These are phyloP conservation scores for Helicoverpa zea DNA, from an alignment of 1,140 invertebrate genomes.

Conservation along the genomic window DNA sequence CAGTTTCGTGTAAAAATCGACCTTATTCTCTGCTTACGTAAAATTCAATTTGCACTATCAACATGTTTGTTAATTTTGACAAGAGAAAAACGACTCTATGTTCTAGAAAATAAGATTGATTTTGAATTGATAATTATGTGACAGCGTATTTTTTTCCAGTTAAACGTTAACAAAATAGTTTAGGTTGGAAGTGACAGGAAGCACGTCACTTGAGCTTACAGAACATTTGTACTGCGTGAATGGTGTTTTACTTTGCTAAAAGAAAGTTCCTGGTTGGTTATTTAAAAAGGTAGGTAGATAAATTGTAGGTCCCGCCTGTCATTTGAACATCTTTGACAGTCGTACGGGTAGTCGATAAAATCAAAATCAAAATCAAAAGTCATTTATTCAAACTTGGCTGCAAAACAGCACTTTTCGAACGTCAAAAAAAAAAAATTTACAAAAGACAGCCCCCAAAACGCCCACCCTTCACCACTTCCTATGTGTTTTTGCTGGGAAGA, in stretches of 20 bases:
- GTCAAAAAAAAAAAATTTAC: too few relatives aligned
- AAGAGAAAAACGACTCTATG: not conserved
- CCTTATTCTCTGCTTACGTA: slow-evolving; percentile 16
- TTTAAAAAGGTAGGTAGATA: too few relatives aligned
- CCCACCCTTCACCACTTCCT: too few relatives aligned
- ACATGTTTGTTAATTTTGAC: not conserved
- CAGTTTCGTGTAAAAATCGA: slow-evolving; percentile 18
- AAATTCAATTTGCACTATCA: slow-evolving; percentile 35
- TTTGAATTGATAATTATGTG: not conserved
- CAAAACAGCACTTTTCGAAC: too few relatives aligned
- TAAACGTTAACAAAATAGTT: slow-evolving; percentile 48
- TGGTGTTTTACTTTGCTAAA: slow-evolving; percentile 9
- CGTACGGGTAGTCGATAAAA: too few relatives aligned
- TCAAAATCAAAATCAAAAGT: too few relatives aligned
- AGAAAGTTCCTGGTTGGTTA: not conserved
- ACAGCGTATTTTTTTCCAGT: slow-evolving; percentile 38
- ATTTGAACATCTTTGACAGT: too few relatives aligned
- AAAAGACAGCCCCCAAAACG: too few relatives aligned
- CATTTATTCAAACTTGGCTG: too few relatives aligned
- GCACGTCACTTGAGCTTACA: slow-evolving; percentile 25
- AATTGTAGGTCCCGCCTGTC: too few relatives aligned
- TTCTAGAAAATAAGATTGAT: not conserved
- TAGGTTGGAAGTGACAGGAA: slow-evolving; percentile 44
- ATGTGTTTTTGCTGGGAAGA: too few relatives aligned
- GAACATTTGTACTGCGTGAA: slow-evolving; percentile 29